Percentiles rank a stretch among this genome's conserved stretches.
Conservation (phyloP, 2,888 invertebrate species). For the Mycalesis mineus region DNA sequence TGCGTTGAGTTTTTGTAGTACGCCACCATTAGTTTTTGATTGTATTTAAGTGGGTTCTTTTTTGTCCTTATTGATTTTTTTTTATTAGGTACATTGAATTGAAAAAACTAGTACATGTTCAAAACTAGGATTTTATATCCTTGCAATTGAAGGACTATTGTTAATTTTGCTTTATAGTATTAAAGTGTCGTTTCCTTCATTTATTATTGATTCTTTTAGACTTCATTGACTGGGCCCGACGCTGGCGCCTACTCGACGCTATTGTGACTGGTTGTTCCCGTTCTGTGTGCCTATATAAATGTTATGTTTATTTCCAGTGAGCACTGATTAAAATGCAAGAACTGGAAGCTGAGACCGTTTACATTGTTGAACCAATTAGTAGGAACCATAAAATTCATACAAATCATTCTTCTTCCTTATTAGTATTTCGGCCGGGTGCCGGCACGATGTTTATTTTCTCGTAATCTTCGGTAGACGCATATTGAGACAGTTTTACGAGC, state of each 20-base stretch:
- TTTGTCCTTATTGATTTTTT: too few relatives aligned
- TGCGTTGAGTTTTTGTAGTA: too few relatives aligned
- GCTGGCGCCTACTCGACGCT: constrained; percentile 73
- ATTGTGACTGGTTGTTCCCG: constrained; percentile 74
- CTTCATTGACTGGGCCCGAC: constrained; percentile 66
- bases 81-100: too few relatives aligned
- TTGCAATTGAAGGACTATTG: neutral
- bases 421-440: constrained; percentile 47
- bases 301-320: constrained; percentile 60
- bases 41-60: too few relatives aligned
- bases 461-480: constrained; percentile 52
- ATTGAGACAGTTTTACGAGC: constrained; percentile 65
- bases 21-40: too few relatives aligned
- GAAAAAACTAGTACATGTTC: too few relatives aligned
- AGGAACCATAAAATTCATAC: constrained; percentile 64
- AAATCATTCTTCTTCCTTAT: constrained; percentile 65
- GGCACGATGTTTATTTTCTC: constrained; percentile 50
- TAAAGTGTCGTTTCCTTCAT: constrained; percentile 59
- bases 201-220: constrained; percentile 67
- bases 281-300: constrained; percentile 65
- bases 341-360: constrained; percentile 60
- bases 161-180: constrained; percentile 48
- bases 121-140: neutral
- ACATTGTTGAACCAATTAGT: constrained; percentile 72
- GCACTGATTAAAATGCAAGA: constrained; percentile 69